Conservation (phyloP, 2,113 vertebrate genomes). For the Zosterops japonicus region DNA sequence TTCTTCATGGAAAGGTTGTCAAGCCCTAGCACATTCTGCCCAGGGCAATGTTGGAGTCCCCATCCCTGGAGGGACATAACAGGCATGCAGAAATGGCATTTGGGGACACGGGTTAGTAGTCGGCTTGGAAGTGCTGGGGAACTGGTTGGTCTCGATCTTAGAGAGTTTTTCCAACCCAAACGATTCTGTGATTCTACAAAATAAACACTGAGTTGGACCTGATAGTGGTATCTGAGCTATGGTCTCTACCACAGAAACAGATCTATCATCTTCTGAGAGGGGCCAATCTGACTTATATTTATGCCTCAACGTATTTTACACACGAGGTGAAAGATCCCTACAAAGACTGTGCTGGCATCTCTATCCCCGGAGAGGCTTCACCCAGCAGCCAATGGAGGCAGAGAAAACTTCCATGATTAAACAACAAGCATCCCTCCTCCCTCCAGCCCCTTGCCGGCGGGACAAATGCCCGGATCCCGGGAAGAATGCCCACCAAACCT, state of each 20-base stretch:
- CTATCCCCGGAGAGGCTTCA: not conserved
- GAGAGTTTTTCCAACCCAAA: not conserved
- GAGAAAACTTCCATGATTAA: not conserved
- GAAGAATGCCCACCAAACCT: not conserved
- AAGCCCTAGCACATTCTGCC: not conserved
- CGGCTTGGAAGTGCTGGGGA: not conserved
- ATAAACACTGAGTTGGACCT: not conserved
- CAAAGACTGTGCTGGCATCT: not conserved
- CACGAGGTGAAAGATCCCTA: not conserved
- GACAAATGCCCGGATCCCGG: no score
- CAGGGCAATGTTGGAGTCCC: not conserved
- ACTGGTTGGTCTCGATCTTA: not conserved
- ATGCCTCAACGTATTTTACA: not conserved
- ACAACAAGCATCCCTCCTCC: not conserved
- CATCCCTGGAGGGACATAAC: not conserved
- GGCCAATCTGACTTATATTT: not conserved
- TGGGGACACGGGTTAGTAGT: not conserved
- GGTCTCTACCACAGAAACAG: not conserved
- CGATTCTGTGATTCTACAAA: not conserved
- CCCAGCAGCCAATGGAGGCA: not conserved
- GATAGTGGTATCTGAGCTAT: fast-evolving
- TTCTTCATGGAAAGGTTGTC: not conserved
- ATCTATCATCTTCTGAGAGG: not conserved
- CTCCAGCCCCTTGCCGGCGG: not conserved
- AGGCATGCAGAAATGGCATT: not conserved